Evolutionary conservation across 2,888 invertebrate genomes (phyloP), one percentile per base, ranked within the genome.

Genomic region (Nysson spinosus): DNA sequence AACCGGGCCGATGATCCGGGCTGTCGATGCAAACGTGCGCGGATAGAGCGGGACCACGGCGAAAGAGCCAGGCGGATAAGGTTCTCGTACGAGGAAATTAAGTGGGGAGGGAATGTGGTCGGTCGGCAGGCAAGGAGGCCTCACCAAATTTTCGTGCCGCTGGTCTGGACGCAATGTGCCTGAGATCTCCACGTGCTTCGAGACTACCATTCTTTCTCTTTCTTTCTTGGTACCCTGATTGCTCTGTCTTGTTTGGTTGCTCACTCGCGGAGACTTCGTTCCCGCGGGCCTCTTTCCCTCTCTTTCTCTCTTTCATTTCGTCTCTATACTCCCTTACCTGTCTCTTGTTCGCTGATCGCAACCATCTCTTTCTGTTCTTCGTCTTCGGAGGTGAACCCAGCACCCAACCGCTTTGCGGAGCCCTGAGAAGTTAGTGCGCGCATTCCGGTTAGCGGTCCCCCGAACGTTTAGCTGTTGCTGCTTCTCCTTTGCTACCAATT

Each of bases 21-120:
- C 63, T 68, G 63, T 56, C 67, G 73, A 72, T 73, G 66, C 69
- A 62, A 77, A 74, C 75, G 68, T 67, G 77, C 67, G 67, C 70
- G 63, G 70, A 73, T 77, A 70, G 67, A 65, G 16, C 60, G 67
- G n/a, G 64, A 64, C 57, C 74, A 65, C 40, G 58, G 40, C 60
- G 71, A 77, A 74, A 76, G 62, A 69, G 50, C 66, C 74, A 58
- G 62, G 78, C 72, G 78, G 72, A 78, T 77, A 77, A 78, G 75
- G 78, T 76, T 77, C 77, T 75, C 66, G 66, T 69, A 73, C 63
- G 77, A 69, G 67, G 66, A 77, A 75, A 78, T 69, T 62, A 64
- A 72, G 83, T 75, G 81, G 84, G 84, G 83, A 82, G 79, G 77
- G 84, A 84, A 84, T 84, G 84, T 79, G 85, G 84, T 84, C 82